Base-by-base conservation (phyloP, 2,888 invertebrate species). In the Synanthedon myopaeformis region DNA sequence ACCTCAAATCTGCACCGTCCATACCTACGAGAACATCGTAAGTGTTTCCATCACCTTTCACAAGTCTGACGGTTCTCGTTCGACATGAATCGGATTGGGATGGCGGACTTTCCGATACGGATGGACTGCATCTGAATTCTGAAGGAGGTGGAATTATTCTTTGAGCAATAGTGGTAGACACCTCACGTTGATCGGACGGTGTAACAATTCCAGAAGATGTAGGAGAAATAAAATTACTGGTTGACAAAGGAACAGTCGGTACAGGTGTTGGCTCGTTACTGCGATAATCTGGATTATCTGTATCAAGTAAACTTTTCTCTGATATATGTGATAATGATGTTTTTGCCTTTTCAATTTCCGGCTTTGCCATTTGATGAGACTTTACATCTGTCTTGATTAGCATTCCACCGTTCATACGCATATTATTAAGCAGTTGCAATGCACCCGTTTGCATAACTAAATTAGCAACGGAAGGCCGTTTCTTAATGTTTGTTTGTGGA, bases 1-100 rank as follows among this genome's bases (percentile, higher is more conserved):
- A 96, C 51, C 94, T 90, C 53, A 96, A 82, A 78, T 96, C 96
- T n/a, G 94, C 94, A 57, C 93, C 93, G 71, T 96, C 95, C 79
- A 96, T 88, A 52, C 92, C 93, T 17, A 92, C 90, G 56, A 96
- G 85, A 57, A 94, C 89, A 72, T 96, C 95, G 67, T 92, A 95
- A 42, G 92, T 92, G 52, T 88, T 87, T 54, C 89, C 89, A 56
- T 90, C 84, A 53, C 89, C 89, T 68, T 89, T 90, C n/a, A 89
- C 81, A 51, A 89, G 83, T 60, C 77, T 76, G 54, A 91, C 79
- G 59, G 89, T 89, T 67, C 82, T 83, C 52, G 90, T 89, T 59
- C 89, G 79, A 59, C 86, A 88, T 60, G 89, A 89, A 64, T 87
- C 85, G 42, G 87, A 86, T 60, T 86, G 79, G 58, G 90, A 90